These are phyloP conservation scores for Scaptomyza cyrtandrae DNA, from an alignment of 2,888 invertebrate genomes.

Conservation along the genomic window DNA sequence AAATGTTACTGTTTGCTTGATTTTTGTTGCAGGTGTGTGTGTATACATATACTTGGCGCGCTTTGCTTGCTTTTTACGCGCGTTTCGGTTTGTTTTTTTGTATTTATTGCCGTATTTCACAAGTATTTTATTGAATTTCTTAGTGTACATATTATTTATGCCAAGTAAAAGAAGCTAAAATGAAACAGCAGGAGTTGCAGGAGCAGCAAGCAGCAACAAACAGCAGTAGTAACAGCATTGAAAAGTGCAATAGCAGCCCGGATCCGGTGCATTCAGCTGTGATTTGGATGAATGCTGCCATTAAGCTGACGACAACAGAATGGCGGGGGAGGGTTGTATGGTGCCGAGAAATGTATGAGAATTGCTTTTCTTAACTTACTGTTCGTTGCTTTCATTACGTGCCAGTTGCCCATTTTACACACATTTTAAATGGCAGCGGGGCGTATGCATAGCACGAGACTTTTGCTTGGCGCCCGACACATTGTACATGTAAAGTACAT, in stretches of 20 bases:
- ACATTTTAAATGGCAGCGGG: conserved; percentile 37
- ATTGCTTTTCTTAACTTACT: conserved; percentile 25
- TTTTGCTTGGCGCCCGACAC: conserved; percentile 20
- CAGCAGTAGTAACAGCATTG: conserved; percentile 22
- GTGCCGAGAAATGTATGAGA: not conserved
- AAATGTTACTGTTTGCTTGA: conserved; percentile 1
- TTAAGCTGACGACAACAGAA: conserved; percentile 54
- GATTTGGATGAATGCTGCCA: conserved; percentile 75
- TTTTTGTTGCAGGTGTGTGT: conserved; percentile 9
- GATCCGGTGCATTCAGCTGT: conserved; percentile 49
- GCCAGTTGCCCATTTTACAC: conserved; percentile 32
- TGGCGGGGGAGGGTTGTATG: not conserved
- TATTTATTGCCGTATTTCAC: conserved; percentile 10
- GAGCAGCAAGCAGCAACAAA: conserved; percentile 20
- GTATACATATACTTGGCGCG: conserved; percentile 44
- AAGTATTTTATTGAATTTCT: conserved; percentile 60
- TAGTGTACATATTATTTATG: conserved; percentile 62
- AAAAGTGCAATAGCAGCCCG: conserved; percentile 68
- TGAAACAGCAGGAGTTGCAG: conserved; percentile 20
- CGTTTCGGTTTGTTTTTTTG: conserved; percentile 21
- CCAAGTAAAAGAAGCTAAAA: conserved; percentile 1
- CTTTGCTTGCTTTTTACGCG: conserved; percentile 53
- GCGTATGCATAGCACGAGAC: conserved; percentile 53
- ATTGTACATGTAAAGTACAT: not conserved
- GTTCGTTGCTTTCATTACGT: conserved; percentile 41